Evolutionary conservation across 2,888 invertebrate species (phyloP), one percentile per base, ranked within the genome.

Genomic region (Orthosia incerta): DNA sequence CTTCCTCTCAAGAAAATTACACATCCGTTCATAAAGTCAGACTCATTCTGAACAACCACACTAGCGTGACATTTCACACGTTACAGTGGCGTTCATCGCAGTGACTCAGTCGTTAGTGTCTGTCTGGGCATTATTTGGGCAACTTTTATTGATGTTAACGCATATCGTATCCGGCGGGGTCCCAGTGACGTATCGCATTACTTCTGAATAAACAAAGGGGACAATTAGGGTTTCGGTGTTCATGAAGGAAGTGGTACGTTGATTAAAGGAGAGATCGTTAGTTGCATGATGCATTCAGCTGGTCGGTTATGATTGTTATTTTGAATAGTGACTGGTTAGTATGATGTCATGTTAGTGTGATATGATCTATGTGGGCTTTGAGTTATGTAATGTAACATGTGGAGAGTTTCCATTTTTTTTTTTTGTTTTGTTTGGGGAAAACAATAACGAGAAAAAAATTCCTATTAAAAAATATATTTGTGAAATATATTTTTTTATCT

Each of bases 81-180:
- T 80, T 67, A 15, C 74, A 45, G 53, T 70, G 57, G 53, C 67
- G 46, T 57, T 55, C 59, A 56, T 31, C 59, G 65, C 45, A 64
- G 82, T 95, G 95, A 95, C 88, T 96, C 95, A 95, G 89, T 89
- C 88, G 90, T 92, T 93, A 94, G 91, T 90, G 89, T 89, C 90
- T 79, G 86, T 82, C 79, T 84, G 90, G 83, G 50, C 31, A 76
- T 84, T 84, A 82, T 94, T 95, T 94, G 92, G 94, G 92, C 88
- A 91, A 90, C 91, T 90, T 92, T 93, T 95, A 95, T 95, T 95
- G 95, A 95, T 95, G 92, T 89, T 94, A 94, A 95, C 93, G 92
- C 94, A 94, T 92, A 92, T 91, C 90, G 92, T 94, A 94, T 95
- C 96, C 95, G 95, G 93, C 87, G 88, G 89, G 90, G 91, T 45